Evolutionary conservation across 1,140 invertebrate species (phyloP).

Genomic region (Drosophila elegans): DNA sequence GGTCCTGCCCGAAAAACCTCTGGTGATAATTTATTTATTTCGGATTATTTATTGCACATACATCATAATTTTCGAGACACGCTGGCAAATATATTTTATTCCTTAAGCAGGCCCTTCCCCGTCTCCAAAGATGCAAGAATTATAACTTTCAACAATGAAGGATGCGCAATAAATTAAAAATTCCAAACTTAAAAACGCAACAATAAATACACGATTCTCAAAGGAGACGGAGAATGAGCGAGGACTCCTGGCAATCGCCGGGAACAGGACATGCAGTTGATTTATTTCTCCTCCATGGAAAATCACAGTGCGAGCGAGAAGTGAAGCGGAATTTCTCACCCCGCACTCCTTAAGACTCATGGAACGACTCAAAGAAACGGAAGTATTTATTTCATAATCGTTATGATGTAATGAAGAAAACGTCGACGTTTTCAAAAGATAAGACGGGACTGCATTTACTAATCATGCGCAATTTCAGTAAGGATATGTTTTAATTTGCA

Average conservation of each 20-base stretch:
- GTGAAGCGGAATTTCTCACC: conserved; percentile 20
- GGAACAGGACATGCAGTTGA: conserved; percentile 77
- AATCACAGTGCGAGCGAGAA: conserved; percentile 36
- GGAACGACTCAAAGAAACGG: conserved; percentile 57
- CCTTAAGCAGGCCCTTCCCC: conserved; percentile 54
- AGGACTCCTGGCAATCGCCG: conserved; percentile 41
- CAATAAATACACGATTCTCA: conserved; percentile 69
- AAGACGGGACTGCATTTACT: neutral
- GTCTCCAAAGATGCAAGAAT: conserved; percentile 56
- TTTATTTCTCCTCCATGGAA: conserved; percentile 70
- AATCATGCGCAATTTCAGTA: conserved; percentile 13
- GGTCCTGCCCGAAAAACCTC: conserved; percentile 17
- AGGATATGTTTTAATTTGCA: no score
- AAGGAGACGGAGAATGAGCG: conserved; percentile 20
- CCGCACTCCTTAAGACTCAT: conserved; percentile 17
- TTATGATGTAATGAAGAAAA: conserved; percentile 72
- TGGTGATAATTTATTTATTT: conserved; percentile 83
- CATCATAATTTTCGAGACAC: conserved; percentile 78
- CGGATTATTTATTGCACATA: conserved; percentile 83
- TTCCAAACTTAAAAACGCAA: conserved; percentile 82
- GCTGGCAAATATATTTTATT: conserved; percentile 63
- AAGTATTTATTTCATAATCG: conserved; percentile 83
- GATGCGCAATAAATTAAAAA: conserved; percentile 81
- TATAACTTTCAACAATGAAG: conserved; percentile 80
- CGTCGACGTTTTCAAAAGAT: conserved; percentile 17